phyloP scores from a whole-genome alignment of 1,140 invertebrate species.

The Danaus melanippus region DNA sequence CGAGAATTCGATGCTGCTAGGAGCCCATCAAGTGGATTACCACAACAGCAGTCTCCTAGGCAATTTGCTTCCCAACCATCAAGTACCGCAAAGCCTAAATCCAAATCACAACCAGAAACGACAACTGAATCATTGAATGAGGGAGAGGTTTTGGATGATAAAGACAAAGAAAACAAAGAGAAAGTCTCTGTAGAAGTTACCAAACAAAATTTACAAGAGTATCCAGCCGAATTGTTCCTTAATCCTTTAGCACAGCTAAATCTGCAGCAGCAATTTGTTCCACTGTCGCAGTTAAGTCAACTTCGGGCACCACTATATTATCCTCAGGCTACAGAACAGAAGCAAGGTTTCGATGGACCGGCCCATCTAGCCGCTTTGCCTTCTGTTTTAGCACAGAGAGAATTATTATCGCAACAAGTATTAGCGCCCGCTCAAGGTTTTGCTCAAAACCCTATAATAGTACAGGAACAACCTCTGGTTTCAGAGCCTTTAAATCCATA shows the following conservation, averaged over 20 bases:
- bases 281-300: slow-evolving; percentile 43
- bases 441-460: slow-evolving; percentile 40
- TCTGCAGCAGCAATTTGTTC: slow-evolving; percentile 43
- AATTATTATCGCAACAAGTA: slow-evolving; percentile 30
- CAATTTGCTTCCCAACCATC: slow-evolving; percentile 42
- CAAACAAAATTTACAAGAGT: slow-evolving; percentile 57
- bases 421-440: slow-evolving; percentile 26
- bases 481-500: slow-evolving; percentile 29
- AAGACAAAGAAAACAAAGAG: slow-evolving; percentile 25
- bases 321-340: slow-evolving; percentile 23
- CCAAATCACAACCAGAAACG: slow-evolving; percentile 29
- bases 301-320: slow-evolving; percentile 39
- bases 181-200: slow-evolving; percentile 55
- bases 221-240: slow-evolving; percentile 52
- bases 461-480: slow-evolving; percentile 27
- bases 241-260: slow-evolving; percentile 48
- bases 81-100: slow-evolving; percentile 34
- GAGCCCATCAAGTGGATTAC: slow-evolving; percentile 29
- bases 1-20: slow-evolving; percentile 42
- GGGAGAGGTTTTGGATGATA: slow-evolving; percentile 42
- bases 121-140: slow-evolving; percentile 46
- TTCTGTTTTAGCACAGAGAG: slow-evolving; percentile 51
- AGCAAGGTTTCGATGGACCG: slow-evolving; percentile 43
- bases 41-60: slow-evolving; percentile 37
- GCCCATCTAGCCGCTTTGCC: slow-evolving; percentile 54